A percentile compares a stretch with the other conserved stretches of the same genome.
Conservation (phyloP, 2,888 invertebrate genomes). For the Drosophila siamana region DNA sequence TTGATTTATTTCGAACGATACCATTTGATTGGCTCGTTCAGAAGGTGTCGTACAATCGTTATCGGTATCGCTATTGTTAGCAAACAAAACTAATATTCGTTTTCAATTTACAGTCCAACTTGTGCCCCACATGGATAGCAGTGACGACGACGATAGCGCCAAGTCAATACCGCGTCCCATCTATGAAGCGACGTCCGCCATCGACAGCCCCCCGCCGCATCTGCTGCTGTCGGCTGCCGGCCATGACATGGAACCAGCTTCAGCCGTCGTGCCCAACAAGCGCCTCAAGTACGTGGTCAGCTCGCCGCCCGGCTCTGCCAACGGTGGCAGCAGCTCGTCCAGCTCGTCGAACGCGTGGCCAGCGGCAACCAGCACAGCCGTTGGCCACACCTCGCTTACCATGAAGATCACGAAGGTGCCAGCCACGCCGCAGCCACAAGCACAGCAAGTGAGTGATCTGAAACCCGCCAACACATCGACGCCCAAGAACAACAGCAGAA, state of each 20-base stretch:
- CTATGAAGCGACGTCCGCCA: conserved; percentile 72
- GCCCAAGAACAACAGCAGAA: conserved; percentile 65
- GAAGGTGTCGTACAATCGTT: background rate
- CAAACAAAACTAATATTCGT: too few species aligned
- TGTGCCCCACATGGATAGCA: conserved; percentile 46
- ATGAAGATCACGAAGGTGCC: conserved; percentile 73
- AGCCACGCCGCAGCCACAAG: conserved; percentile 12
- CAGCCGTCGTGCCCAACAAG: conserved; percentile 34
- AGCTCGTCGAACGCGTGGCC: conserved; percentile 56
- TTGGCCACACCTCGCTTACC: conserved; percentile 61
- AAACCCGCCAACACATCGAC: conserved; percentile 42
- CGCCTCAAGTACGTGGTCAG: conserved; percentile 70
- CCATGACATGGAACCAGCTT: conserved; percentile 46
- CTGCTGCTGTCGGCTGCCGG: conserved; percentile 25
- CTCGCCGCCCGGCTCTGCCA: conserved; percentile 60
- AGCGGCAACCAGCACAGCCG: conserved; percentile 27
- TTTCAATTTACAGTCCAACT: conserved; percentile 5
- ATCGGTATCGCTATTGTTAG: background rate
- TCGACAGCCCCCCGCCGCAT: conserved; percentile 62
- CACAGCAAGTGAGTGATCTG: conserved; percentile 13
- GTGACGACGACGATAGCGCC: conserved; percentile 72
- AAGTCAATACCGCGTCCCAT: conserved; percentile 82
- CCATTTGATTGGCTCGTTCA: background rate
- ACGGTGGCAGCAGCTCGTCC: conserved; percentile 60
- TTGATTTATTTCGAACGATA: conserved; percentile 1